These are phyloP conservation scores for Anagrus nilaparvatae DNA, from an alignment of 1,140 invertebrate species.

Conservation along the genomic window DNA sequence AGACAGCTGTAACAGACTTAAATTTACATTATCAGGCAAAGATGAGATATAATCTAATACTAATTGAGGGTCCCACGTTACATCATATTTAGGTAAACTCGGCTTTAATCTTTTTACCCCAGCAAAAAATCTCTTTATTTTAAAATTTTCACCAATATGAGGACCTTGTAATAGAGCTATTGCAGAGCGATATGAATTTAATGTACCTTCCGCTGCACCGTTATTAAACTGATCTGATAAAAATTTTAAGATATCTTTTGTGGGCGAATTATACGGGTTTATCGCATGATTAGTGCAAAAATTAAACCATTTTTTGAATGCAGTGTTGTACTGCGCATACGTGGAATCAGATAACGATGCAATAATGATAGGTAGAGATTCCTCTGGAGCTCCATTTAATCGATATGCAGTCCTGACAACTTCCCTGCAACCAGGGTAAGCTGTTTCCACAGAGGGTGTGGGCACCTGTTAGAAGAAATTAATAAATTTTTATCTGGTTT, in stretches of 20 bases:
- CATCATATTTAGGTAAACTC: conserved; percentile 19
- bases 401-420: conserved; percentile 1
- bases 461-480: not conserved
- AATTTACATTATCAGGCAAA: conserved; percentile 10
- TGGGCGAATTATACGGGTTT: conserved; percentile 1
- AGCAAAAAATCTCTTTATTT: conserved; percentile 19
- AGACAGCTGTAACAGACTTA: conserved; percentile 12
- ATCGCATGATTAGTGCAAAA: conserved; percentile 5
- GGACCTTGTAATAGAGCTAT: conserved; percentile 5
- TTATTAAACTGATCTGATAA: conserved; percentile 13
- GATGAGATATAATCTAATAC: conserved; percentile 17
- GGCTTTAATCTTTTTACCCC: conserved; percentile 19
- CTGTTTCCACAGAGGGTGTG: conserved; percentile 6
- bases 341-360: conserved; percentile 7
- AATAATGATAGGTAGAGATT: conserved; percentile 2
- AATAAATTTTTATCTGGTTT: not conserved
- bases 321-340: conserved; percentile 11
- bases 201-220: conserved; percentile 11
- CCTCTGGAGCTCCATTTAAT: not conserved
- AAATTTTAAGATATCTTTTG: conserved; percentile 10
- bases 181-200: conserved; percentile 16
- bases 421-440: conserved; percentile 11
- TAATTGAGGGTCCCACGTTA: conserved; percentile 20
- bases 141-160: conserved; percentile 14
- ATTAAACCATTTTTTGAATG: conserved; percentile 12